These are phyloP conservation scores for Sphaeridia pumilis DNA, from an alignment of 2,888 invertebrate species.

Conservation along the genomic window DNA sequence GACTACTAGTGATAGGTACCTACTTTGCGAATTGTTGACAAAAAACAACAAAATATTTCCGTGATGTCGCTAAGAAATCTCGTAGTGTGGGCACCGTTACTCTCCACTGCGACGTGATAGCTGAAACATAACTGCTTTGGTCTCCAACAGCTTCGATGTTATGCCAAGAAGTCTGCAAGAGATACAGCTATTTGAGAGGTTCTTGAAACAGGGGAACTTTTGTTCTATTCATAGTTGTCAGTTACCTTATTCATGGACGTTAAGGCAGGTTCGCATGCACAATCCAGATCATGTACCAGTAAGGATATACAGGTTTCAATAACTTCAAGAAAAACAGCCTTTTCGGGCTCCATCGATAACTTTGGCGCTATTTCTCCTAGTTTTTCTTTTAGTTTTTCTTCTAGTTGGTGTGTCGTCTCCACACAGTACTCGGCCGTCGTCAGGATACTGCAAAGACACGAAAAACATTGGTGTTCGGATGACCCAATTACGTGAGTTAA, in stretches of 20 bases:
- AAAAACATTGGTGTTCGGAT: too few relatives aligned
- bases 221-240: neutral
- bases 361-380: slow-evolving; percentile 60
- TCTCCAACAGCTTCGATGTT: slow-evolving; percentile 89
- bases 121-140: slow-evolving; percentile 88
- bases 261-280: slow-evolving; percentile 84
- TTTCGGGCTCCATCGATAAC: slow-evolving; percentile 74
- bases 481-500: too few relatives aligned
- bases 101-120: slow-evolving; percentile 73
- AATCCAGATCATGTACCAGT: slow-evolving; percentile 85
- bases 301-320: slow-evolving; percentile 80
- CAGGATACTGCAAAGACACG: slow-evolving; percentile 54
- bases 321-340: slow-evolving; percentile 52
- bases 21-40: slow-evolving; percentile 87
- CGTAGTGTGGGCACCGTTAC: slow-evolving; percentile 76
- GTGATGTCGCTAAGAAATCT: slow-evolving; percentile 75
- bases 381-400: slow-evolving; percentile 82
- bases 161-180: slow-evolving; percentile 68
- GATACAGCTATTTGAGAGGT: neutral
- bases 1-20: slow-evolving; percentile 36
- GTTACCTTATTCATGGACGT: slow-evolving; percentile 77
- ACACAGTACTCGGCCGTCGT: slow-evolving; percentile 97
- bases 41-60: slow-evolving; percentile 96
- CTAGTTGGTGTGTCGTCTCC: slow-evolving; percentile 89
- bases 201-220: neutral